These are phyloP conservation scores for Recurvirostra avosetta DNA, from an alignment of 2,113 vertebrate species.

Conservation along the genomic window DNA sequence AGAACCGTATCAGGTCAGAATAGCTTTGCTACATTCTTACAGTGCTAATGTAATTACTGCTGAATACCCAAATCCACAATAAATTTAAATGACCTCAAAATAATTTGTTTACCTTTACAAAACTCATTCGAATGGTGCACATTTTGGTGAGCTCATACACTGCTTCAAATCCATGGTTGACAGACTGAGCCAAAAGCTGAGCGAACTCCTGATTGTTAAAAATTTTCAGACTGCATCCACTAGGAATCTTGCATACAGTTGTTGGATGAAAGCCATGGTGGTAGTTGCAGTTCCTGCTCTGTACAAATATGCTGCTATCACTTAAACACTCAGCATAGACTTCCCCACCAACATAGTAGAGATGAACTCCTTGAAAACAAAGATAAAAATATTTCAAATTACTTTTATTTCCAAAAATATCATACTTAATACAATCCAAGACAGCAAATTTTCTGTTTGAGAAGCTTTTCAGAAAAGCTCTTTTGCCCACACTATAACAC, in stretches of 20 bases:
- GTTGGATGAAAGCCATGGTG: conserved; percentile 96
- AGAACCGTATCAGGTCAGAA: neutral
- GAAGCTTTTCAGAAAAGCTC: neutral
- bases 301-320: conserved; percentile 97
- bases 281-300: conserved; percentile 98
- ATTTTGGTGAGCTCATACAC: conserved; percentile 98
- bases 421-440: neutral
- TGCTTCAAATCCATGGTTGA: conserved; percentile 96
- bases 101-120: conserved; percentile 86
- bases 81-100: neutral
- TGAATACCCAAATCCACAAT: neutral
- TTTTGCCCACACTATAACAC: neutral
- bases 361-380: conserved; percentile 85
- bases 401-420: neutral
- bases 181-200: conserved; percentile 94
- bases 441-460: neutral
- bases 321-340: conserved; percentile 97
- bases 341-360: conserved; percentile 96
- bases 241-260: conserved; percentile 97
- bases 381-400: neutral
- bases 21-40: neutral
- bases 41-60: neutral
- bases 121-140: conserved; percentile 99
- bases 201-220: conserved; percentile 99
- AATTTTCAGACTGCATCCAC: conserved; percentile 96